A percentile compares a stretch with the other conserved stretches of the same genome.
phyloP scores from a whole-genome alignment of 2,797 vertebrate species.

The Hemibagrus guttatus region DNA sequence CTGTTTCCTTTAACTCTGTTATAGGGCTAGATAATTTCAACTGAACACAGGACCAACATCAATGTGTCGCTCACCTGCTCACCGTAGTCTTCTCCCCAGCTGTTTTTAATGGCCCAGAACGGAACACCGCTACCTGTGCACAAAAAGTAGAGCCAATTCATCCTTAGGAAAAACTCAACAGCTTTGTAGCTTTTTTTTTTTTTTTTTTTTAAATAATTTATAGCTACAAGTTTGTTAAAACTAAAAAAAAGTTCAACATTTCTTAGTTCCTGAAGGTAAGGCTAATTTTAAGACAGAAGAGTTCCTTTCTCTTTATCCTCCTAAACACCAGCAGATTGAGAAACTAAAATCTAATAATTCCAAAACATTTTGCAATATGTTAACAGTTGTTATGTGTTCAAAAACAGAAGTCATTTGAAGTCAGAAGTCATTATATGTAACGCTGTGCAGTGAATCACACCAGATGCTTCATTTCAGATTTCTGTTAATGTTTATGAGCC shows the following conservation, averaged over 20 bases:
- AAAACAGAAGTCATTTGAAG: not conserved
- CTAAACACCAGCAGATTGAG: not conserved
- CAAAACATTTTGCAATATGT: slow-evolving; percentile 11
- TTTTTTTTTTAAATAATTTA: too few relatives aligned
- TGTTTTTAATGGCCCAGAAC: slow-evolving; percentile 95
- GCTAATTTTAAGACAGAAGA: not conserved
- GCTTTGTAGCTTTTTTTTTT: too few relatives aligned
- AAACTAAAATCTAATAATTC: not conserved
- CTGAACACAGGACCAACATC: not conserved
- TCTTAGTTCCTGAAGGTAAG: not conserved
- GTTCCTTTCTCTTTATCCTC: not conserved
- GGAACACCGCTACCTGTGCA: slow-evolving; percentile 77
- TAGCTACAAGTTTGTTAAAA: not conserved
- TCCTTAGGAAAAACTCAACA: not conserved
- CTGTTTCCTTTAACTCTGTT: not conserved
- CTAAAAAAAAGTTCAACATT: not conserved
- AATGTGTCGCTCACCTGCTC: slow-evolving; percentile 78
- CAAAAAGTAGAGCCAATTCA: not conserved
- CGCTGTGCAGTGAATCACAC: too few relatives aligned
- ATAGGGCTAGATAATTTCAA: not conserved
- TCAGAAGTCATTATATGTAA: too few relatives aligned
- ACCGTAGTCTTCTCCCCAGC: slow-evolving; percentile 90
- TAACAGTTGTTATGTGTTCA: not conserved
- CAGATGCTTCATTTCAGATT: not conserved
- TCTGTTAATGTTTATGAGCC: not conserved